Conservation (phyloP, 1,140 invertebrate genomes). For the Micrasema minimum region DNA sequence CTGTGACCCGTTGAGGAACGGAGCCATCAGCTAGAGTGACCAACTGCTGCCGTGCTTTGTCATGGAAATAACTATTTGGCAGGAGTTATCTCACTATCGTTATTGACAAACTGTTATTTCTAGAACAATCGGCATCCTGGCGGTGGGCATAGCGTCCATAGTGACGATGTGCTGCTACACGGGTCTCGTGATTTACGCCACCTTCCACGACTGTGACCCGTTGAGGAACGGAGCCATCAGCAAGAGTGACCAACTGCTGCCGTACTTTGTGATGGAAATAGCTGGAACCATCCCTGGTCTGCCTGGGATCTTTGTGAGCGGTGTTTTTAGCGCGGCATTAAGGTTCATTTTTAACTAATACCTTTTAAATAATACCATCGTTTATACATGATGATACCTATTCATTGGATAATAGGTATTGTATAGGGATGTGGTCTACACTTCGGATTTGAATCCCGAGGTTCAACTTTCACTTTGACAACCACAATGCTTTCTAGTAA, state of each 20-base stretch:
- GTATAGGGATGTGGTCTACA: no score
- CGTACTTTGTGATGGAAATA: conserved; percentile 80
- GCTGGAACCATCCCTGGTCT: conserved; percentile 73
- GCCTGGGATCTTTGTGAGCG: conserved; percentile 81
- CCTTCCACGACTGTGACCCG: conserved; percentile 82
- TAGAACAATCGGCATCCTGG: conserved; percentile 66
- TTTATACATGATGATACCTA: no score
- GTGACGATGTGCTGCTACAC: conserved; percentile 76
- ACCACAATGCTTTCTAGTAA: no score
- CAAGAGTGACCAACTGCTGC: conserved; percentile 74
- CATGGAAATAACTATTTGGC: conserved; percentile 78
- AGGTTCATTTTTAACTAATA: no score
- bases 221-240: conserved; percentile 71
- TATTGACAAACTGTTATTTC: no score
- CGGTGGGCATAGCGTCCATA: conserved; percentile 69
- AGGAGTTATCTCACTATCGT: no score
- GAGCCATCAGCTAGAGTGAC: conserved; percentile 72
- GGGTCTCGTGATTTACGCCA: conserved; percentile 83
- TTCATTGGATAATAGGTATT: no score
- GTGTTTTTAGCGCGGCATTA: conserved; percentile 79
- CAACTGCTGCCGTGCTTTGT: conserved; percentile 78
- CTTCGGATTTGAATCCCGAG: no score
- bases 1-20: conserved; percentile 79
- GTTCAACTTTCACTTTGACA: no score
- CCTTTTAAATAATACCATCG: no score